phyloP scores from a whole-genome alignment of 2,797 vertebrate species.

The Podarcis siculus region DNA sequence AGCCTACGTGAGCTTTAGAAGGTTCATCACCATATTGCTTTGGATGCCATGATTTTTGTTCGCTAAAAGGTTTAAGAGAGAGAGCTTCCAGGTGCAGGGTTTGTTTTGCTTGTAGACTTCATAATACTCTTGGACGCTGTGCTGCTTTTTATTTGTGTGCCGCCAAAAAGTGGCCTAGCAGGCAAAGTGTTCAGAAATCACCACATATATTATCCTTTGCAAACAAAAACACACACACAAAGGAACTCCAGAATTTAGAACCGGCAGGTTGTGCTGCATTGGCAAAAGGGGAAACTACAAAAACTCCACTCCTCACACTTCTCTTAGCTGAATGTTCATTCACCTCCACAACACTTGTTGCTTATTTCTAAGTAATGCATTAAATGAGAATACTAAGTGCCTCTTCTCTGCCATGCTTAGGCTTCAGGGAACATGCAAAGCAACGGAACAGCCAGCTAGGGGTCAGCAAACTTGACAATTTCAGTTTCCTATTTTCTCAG shows the following conservation, averaged over 20 bases:
- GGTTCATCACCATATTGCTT: slow-evolving; percentile 19
- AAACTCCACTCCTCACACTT: not conserved
- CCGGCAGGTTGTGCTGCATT: not conserved
- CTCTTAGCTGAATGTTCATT: not conserved
- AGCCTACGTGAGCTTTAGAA: not conserved
- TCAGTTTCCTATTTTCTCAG: no score
- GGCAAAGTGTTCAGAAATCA: not conserved
- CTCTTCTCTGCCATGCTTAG: not conserved
- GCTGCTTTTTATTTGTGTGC: not conserved
- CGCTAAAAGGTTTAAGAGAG: not conserved
- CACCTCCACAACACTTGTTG: not conserved
- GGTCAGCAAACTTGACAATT: no score
- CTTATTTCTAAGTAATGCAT: not conserved
- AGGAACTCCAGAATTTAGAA: not conserved
- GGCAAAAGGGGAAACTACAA: not conserved
- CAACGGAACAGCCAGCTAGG: no score
- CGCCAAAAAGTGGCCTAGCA: not conserved
- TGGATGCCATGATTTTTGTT: slow-evolving; percentile 2
- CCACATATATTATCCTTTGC: not conserved
- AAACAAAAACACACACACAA: not conserved
- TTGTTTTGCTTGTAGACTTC: not conserved
- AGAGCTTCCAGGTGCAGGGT: not conserved
- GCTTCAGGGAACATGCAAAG: not conserved
- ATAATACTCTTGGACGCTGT: not conserved
- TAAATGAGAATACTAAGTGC: not conserved